Base-by-base conservation (phyloP, 1,140 invertebrate genomes). In the Bombyx mori region DNA sequence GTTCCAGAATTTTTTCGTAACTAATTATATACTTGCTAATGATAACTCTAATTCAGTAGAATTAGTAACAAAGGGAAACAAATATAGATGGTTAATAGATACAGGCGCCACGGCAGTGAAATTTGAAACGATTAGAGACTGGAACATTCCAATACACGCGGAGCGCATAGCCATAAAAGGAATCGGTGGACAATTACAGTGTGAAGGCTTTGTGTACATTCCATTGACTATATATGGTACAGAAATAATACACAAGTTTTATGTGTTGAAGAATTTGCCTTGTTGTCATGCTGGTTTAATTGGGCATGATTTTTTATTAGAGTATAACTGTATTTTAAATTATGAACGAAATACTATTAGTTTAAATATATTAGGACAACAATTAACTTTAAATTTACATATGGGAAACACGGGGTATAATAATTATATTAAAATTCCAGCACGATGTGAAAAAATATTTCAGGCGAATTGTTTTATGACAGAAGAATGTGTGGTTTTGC, bases 271-370 rank as follows among this genome's bases (percentile, higher is more conserved):
- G 46, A 52, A 35, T 35, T 45, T 69, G 46, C 60, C 64, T 12
- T 62, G 59, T 56, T 44, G 48, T 44, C 52, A 50, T 3, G 42
- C 48, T 56, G 62, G 68, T 6, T 66, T 66, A 48, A 42, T 66
- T 10, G 68, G 68, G 10, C 47, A 57, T 44, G 68, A 69, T 9
- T 69, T 66, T 48, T 59, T 68, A 42, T 46, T 8, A 5, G 65
- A 61, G 52, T 67, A 55, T 58, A 55, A n/a, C 44, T 42, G 7
- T 44, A 66, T 26, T 47, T 62, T 48, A 63, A 63, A 58, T 53
- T 44, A 59, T 22, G 44, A 55, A 44, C n/a, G 43, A 22, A 52
- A 57, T 47, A 52, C 50, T 42, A 62, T 46, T 56, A 57, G 59
- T 61, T 67, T 56, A 48, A 47, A 47, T 10, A 56, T 26, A 3